phyloP scores from a whole-genome alignment of 1,140 invertebrate genomes.

The Holotrichia oblita region DNA sequence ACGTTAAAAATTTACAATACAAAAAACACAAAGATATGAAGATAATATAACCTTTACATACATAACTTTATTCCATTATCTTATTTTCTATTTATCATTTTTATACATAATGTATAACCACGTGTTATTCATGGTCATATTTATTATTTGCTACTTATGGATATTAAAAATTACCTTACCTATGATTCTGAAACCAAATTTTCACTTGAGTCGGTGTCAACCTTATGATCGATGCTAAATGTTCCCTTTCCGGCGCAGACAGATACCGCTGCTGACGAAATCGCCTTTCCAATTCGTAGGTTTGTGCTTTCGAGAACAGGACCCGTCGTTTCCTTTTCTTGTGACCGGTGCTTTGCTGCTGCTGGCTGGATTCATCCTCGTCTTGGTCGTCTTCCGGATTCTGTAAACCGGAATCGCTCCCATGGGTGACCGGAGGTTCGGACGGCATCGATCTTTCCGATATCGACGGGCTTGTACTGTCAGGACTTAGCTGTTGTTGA shows the following conservation, averaged over 20 bases:
- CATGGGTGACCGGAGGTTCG: slow-evolving; percentile 43
- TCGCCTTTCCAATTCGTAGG: slow-evolving; percentile 92
- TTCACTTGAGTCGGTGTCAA: slow-evolving; percentile 95
- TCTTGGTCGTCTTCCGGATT: slow-evolving; percentile 68
- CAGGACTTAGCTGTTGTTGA: slow-evolving; percentile 74
- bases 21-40: too few species aligned
- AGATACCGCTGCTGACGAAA: slow-evolving; percentile 97
- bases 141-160: too few species aligned
- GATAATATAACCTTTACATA: too few species aligned
- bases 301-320: slow-evolving; percentile 98
- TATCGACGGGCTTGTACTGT: slow-evolving; percentile 82
- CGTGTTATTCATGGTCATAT: neutral
- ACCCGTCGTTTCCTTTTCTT: slow-evolving; percentile 97
- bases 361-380: slow-evolving; percentile 60
- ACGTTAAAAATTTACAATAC: too few species aligned
- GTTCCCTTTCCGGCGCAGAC: slow-evolving; percentile 95
- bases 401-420: slow-evolving; percentile 39
- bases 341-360: slow-evolving; percentile 63
- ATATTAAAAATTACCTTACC: slow-evolving; percentile 59
- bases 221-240: slow-evolving; percentile 92
- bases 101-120: too few species aligned
- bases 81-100: too few species aligned
- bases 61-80: too few species aligned
- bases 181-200: slow-evolving; percentile 90
- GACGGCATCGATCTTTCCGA: slow-evolving; percentile 71